A percentile compares a stretch with the other conserved stretches of the same genome.
phyloP scores from a whole-genome alignment of 2,113 vertebrate genomes.

The Nestor notabilis region DNA sequence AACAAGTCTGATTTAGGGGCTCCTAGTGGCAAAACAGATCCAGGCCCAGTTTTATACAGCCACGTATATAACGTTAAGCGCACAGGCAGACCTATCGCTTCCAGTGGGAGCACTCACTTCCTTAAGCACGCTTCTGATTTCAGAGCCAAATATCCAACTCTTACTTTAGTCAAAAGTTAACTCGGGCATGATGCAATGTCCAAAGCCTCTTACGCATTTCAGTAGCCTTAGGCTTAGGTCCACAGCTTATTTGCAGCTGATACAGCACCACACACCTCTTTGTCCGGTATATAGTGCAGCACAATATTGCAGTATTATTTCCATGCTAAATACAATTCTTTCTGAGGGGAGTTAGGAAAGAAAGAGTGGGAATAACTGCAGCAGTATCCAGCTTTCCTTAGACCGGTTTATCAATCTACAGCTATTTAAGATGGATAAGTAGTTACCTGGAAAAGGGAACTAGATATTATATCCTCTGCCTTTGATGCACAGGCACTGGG shows the following conservation, averaged over 20 bases:
- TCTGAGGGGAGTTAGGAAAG: background rate
- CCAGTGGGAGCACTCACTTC: background rate
- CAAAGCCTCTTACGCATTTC: background rate
- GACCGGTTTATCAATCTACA: background rate
- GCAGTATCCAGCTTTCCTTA: background rate
- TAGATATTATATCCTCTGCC: background rate
- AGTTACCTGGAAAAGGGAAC: background rate
- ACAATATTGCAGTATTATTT: background rate
- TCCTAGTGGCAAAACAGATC: background rate
- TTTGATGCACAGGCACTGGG: background rate
- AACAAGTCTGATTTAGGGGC: background rate
- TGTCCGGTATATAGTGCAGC: background rate
- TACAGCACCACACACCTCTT: background rate
- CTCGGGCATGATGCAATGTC: background rate
- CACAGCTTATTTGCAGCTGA: background rate
- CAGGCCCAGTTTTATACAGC: background rate
- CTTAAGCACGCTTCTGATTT: background rate
- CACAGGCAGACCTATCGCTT: background rate
- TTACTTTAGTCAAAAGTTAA: background rate
- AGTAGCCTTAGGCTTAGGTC: background rate
- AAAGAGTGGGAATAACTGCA: background rate
- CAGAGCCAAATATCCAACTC: background rate
- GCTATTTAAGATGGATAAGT: background rate
- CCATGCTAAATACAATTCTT: background rate
- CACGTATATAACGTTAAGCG: accelerated